Percentiles rank a stretch among this genome's conserved stretches.
Conservation (phyloP, 2,888 invertebrate species). For the Heptascelio sp. region DNA sequence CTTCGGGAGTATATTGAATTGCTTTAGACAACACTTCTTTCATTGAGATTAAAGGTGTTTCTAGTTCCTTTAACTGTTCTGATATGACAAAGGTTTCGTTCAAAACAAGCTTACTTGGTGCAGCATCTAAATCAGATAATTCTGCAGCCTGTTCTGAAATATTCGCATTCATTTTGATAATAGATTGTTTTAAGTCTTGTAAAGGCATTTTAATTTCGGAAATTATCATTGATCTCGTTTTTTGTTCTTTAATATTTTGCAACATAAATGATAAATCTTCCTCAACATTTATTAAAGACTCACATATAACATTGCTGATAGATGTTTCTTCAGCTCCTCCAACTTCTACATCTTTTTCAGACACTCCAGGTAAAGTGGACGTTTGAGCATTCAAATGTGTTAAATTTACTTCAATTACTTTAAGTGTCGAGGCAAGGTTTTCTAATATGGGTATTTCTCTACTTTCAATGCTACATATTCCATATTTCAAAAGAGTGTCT, state of each 20-base stretch:
- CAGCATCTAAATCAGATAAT: background rate
- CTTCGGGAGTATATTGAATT: background rate
- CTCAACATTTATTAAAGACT: too few relatives aligned
- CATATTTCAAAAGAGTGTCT: background rate
- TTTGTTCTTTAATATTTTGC: too few relatives aligned
- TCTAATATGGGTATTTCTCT: too few relatives aligned
- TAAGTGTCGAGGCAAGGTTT: too few relatives aligned
- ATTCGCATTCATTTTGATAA: background rate
- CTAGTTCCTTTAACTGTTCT: background rate
- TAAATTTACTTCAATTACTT: too few relatives aligned
- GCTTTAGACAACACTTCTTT: background rate
- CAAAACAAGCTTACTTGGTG: background rate
- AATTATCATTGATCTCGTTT: too few relatives aligned
- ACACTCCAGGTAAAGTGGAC: too few relatives aligned
- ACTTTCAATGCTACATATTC: background rate
- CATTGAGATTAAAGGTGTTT: background rate
- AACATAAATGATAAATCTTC: too few relatives aligned
- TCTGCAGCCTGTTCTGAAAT: background rate
- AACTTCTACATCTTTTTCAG: too few relatives aligned
- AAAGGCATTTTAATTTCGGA: background rate
- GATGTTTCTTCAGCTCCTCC: too few relatives aligned
- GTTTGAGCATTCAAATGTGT: too few relatives aligned
- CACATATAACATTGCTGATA: too few relatives aligned
- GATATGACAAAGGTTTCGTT: background rate
- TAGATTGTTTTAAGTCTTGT: background rate